Base-by-base conservation (phyloP, 1,140 invertebrate genomes). In the Dreissena rostriformis region DNA sequence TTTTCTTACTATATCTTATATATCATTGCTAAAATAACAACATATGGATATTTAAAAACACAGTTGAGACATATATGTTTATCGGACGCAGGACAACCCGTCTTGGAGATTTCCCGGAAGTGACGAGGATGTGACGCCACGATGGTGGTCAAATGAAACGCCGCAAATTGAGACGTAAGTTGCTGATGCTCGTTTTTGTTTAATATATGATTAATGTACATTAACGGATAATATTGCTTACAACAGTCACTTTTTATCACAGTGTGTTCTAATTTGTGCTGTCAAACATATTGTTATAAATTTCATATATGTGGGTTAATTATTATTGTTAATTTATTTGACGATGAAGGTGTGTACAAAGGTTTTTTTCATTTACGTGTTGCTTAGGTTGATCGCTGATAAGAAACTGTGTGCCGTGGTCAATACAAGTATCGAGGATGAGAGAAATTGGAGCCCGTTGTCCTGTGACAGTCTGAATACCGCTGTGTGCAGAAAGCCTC, bases 391-490 rank as follows among this genome's bases (percentile, higher is more conserved):
- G 63, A 15, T 26, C 67, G 24, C 24, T 15, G 67, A 78, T 26
- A 65, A 78, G 17, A 78, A 61, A 51, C 49, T 78, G 22, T 78
- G 76, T 52, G 63, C 76, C 28, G 76, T 78, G 15, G 29, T 78
- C 1, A 65, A 78, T 51, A 67, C 76, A 12, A 78, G 53, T 55
- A n/a, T 26, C 22, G 15, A 12, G 0, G 51, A 63, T 17, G n/a
- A 22, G 6, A 51, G 53, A 24, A 78, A 78, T 51, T 78, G 76
- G 76, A 66, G 63, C 28, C 76, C 63, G 8, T 63, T n/a, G n/a
- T 49, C 28, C 5, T 78, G 76, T 24, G 75, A 77, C 49, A n/a
- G 24, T 17, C 19, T 19, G 10, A 51, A 67, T 51, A 63, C 57
- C 1, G 15, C 49, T n/a, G 49, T 77, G 49, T 77, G 75, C 22